phyloP scores from a whole-genome alignment of 2,113 vertebrate genomes.

The Rhinichthys klamathensis region DNA sequence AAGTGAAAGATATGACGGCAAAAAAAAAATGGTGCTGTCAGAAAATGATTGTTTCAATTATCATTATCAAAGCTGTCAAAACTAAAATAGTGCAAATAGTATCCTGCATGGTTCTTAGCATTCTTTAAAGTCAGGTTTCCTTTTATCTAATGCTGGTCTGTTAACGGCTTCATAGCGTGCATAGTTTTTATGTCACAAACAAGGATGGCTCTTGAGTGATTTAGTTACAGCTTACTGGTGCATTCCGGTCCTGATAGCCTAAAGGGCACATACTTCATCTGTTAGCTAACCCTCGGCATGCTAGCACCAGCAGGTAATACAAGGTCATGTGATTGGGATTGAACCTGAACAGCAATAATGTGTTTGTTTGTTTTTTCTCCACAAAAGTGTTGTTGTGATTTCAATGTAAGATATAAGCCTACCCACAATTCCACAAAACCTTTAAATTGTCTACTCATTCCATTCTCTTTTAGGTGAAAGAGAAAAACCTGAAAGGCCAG shows the following conservation, averaged over 20 bases:
- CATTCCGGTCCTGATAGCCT: conserved; percentile 34
- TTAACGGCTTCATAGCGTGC: conserved; percentile 2
- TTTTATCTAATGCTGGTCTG: neutral
- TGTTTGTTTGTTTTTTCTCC: neutral
- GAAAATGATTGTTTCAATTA: neutral
- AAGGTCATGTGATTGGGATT: neutral
- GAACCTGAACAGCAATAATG: conserved; percentile 6
- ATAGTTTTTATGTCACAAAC: conserved; percentile 29
- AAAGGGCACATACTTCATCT: conserved; percentile 22
- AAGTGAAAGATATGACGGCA: conserved; percentile 15
- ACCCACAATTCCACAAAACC: neutral
- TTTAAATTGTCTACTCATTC: neutral
- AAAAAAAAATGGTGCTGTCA: neutral
- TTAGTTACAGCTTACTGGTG: conserved; percentile 33
- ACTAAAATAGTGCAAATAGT: conserved; percentile 4
- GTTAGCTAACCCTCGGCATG: conserved; percentile 31
- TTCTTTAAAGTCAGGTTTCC: conserved; percentile 14
- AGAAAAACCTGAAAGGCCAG: neutral
- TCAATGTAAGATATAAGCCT: neutral
- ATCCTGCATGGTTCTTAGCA: conserved; percentile 6
- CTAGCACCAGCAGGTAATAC: conserved; percentile 19
- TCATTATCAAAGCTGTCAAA: conserved; percentile 33
- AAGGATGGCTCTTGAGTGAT: conserved; percentile 24
- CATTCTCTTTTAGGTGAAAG: neutral
- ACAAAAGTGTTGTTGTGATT: neutral